A percentile compares a stretch with the other conserved stretches of the same genome.
These are phyloP conservation scores for Craterocephalus amniculus DNA, from an alignment of 2,797 vertebrate species.

Conservation along the genomic window DNA sequence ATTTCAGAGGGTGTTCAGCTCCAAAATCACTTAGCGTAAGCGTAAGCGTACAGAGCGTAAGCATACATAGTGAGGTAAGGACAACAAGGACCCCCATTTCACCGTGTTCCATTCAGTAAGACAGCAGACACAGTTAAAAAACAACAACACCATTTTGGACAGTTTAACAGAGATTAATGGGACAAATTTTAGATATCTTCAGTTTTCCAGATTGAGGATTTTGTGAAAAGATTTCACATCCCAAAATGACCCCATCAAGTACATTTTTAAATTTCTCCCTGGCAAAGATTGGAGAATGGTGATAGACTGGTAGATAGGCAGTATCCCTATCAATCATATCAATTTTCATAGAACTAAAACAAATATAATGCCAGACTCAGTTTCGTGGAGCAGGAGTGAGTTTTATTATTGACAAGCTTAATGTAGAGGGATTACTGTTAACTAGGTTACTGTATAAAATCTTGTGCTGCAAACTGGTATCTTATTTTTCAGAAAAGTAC, in stretches of 20 bases:
- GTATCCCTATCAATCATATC: not conserved
- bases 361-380: not conserved
- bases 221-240: constrained; percentile 1
- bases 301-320: too few relatives aligned
- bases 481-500: too few relatives aligned
- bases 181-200: not conserved
- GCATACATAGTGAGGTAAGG: not conserved
- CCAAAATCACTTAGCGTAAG: not conserved
- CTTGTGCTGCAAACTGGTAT: constrained; percentile 20
- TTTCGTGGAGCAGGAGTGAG: not conserved
- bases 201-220: not conserved
- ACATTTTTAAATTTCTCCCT: constrained; percentile 11
- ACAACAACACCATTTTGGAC: not conserved
- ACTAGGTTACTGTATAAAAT: constrained; percentile 19
- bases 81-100: not conserved
- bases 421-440: constrained; percentile 5
- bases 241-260: constrained; percentile 12
- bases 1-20: not conserved
- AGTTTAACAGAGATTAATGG: not conserved
- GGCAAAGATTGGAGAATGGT: constrained; percentile 35
- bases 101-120: not conserved
- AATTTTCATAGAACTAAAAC: not conserved
- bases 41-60: too few relatives aligned
- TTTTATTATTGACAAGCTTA: not conserved
- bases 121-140: not conserved